A percentile compares a stretch with the other conserved stretches of the same genome.
Evolutionary conservation across 2,113 vertebrate species (phyloP).

Genomic region (Ailuropoda melanoleuca): DNA sequence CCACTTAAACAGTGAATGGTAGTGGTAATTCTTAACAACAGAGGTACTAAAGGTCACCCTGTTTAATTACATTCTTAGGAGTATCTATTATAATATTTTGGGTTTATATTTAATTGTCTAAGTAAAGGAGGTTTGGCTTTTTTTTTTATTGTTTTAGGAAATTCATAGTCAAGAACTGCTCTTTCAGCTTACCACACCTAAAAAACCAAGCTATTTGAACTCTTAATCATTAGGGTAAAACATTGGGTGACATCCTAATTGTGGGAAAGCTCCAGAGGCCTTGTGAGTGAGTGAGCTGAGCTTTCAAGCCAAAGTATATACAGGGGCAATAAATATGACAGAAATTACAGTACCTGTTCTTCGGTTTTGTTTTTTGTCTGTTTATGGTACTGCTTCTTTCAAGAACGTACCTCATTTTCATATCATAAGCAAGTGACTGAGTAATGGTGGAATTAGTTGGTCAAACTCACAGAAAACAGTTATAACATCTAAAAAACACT

Average conservation of each 20-base stretch:
- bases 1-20: not conserved
- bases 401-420: not conserved
- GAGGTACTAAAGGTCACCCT: not conserved
- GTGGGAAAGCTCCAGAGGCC: not conserved
- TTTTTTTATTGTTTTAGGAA: conserved; percentile 21
- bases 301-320: not conserved
- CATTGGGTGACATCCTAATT: not conserved
- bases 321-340: not conserved
- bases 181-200: not conserved
- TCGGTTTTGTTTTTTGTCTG: not conserved
- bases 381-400: not conserved
- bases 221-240: not conserved
- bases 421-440: not conserved
- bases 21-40: not conserved
- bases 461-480: not conserved
- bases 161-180: not conserved
- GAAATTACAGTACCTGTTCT: not conserved
- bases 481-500: not conserved
- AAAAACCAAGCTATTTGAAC: not conserved
- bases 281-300: not conserved
- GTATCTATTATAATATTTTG: not conserved
- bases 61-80: not conserved
- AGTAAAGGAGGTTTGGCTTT: not conserved
- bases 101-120: not conserved
- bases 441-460: not conserved